Conservation (phyloP, 2,797 vertebrate genomes). For the Tenualosa thibaudeaui region DNA sequence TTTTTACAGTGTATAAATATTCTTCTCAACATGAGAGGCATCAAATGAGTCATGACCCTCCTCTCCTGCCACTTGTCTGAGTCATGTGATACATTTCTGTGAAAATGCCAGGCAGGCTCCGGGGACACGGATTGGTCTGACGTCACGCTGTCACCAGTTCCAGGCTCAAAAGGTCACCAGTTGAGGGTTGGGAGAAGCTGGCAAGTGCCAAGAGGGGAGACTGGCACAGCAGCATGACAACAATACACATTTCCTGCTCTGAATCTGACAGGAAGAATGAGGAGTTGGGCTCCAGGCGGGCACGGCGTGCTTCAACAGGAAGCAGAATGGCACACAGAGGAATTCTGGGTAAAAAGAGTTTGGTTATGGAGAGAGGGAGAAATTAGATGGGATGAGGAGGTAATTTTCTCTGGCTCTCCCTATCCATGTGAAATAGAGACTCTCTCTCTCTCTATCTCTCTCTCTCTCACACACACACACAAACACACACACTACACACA, state of each 20-base stretch:
- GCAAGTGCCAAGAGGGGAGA: background rate
- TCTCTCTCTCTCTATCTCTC: background rate
- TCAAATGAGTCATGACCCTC: background rate
- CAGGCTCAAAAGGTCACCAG: background rate
- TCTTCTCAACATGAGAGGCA: background rate
- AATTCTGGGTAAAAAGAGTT: slow-evolving; percentile 31
- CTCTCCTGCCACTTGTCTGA: background rate
- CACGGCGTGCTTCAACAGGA: slow-evolving; percentile 52
- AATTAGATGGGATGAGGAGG: background rate
- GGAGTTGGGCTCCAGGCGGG: background rate
- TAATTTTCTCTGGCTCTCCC: background rate
- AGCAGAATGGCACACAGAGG: slow-evolving; percentile 47
- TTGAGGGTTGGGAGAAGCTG: background rate
- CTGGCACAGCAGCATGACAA: background rate
- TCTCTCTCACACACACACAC: background rate
- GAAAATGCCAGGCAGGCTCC: background rate
- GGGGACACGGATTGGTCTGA: background rate
- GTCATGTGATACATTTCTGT: background rate
- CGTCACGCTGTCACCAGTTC: background rate
- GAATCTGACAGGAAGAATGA: background rate
- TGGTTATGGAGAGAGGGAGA: background rate
- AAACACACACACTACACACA: no score
- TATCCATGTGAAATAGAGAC: slow-evolving; percentile 13
- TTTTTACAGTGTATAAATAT: background rate
- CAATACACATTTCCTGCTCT: background rate